These are phyloP conservation scores for Trogon surrucura DNA, from an alignment of 2,113 vertebrate species.

Conservation along the genomic window DNA sequence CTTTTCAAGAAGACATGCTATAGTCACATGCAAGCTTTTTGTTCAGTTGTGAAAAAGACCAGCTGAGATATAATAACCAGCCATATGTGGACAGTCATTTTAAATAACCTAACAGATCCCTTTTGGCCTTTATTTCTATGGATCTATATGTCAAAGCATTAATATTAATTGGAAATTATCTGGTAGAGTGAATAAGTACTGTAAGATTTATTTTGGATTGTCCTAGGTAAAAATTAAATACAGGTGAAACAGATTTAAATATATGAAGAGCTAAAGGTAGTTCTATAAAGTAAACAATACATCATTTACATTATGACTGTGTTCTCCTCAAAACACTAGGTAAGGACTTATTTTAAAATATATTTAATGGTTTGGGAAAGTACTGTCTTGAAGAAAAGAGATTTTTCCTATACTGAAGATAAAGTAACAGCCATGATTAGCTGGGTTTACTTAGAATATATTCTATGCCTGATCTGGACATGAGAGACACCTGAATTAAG, in stretches of 20 bases:
- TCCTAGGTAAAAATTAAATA: not conserved
- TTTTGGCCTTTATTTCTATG: not conserved
- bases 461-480: not conserved
- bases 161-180: constrained; percentile 17
- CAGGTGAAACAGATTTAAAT: not conserved
- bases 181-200: not conserved
- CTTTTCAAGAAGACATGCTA: not conserved
- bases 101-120: not conserved
- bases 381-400: not conserved
- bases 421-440: not conserved
- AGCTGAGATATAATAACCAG: not conserved
- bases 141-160: not conserved
- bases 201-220: not conserved
- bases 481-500: not conserved
- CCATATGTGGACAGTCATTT: not conserved
- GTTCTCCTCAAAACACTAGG: not conserved
- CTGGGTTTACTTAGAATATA: not conserved
- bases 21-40: not conserved
- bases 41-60: not conserved
- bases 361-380: not conserved
- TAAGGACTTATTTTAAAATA: not conserved
- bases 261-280: not conserved
- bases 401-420: not conserved
- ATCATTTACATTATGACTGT: not conserved
- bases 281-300: not conserved